Percentiles rank a stretch among this genome's conserved stretches.
phyloP scores from a whole-genome alignment of 1,140 invertebrate species.

The Drosophila mojavensis region DNA sequence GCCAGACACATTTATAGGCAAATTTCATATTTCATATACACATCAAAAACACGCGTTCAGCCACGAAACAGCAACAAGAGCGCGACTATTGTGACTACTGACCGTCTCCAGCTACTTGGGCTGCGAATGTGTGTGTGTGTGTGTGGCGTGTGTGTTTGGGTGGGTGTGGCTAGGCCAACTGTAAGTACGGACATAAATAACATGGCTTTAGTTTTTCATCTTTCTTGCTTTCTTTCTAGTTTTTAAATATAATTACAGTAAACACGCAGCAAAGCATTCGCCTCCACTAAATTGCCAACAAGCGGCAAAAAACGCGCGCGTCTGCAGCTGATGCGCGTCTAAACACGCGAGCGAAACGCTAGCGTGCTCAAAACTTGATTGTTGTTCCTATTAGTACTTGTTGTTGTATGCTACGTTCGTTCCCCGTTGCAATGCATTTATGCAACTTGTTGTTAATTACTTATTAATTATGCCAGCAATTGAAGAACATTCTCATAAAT shows the following conservation, averaged over 20 bases:
- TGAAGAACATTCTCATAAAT: background rate
- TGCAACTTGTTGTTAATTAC: slow-evolving; percentile 38
- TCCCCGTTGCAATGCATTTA: slow-evolving; percentile 31
- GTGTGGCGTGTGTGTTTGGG: slow-evolving; percentile 2
- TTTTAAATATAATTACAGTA: slow-evolving; percentile 77
- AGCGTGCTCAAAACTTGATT: slow-evolving; percentile 17
- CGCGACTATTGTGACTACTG: slow-evolving; percentile 47
- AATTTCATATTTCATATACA: slow-evolving; percentile 52
- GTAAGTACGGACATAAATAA: slow-evolving; percentile 59
- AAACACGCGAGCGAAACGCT: slow-evolving; percentile 53
- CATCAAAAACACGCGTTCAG: slow-evolving; percentile 65
- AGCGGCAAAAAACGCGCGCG: slow-evolving; percentile 62
- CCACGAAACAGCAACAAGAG: slow-evolving; percentile 25
- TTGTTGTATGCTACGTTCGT: slow-evolving; percentile 17
- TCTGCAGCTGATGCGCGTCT: slow-evolving; percentile 30
- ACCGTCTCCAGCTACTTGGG: slow-evolving; percentile 33
- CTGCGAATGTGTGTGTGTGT: slow-evolving; percentile 4
- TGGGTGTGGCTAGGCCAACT: slow-evolving; percentile 11
- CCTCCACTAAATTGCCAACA: slow-evolving; percentile 62
- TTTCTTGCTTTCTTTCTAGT: slow-evolving; percentile 20
- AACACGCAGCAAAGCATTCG: slow-evolving; percentile 66
- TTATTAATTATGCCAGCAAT: slow-evolving; percentile 11
- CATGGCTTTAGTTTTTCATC: slow-evolving; percentile 46
- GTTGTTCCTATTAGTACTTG: background rate
- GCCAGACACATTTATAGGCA: slow-evolving; percentile 79